These are phyloP conservation scores for Cotesia vestalis DNA, from an alignment of 1,140 invertebrate genomes.

Conservation along the genomic window DNA sequence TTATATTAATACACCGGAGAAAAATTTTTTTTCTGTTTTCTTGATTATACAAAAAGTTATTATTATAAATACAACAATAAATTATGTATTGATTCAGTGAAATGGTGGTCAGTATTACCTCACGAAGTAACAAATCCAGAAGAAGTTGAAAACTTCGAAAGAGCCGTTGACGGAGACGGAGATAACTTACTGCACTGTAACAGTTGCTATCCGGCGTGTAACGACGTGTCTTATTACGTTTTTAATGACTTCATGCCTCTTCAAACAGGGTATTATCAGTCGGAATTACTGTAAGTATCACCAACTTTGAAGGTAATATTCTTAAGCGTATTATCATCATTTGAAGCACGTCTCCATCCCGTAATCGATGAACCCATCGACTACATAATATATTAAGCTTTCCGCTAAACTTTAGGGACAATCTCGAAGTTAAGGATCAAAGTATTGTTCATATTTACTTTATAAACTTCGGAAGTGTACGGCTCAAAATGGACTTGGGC, in stretches of 20 bases:
- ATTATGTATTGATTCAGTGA: no score
- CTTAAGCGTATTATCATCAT: slow-evolving; percentile 9
- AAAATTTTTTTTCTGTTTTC: no score
- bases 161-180: neutral
- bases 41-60: no score
- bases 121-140: no score
- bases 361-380: neutral
- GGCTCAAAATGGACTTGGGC: slow-evolving; percentile 53
- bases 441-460: slow-evolving; percentile 57
- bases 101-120: no score
- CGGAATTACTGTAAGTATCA: slow-evolving; percentile 41
- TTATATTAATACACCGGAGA: no score
- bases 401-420: slow-evolving; percentile 37
- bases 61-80: no score
- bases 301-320: neutral
- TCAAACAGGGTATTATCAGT: slow-evolving; percentile 30
- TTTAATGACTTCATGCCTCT: slow-evolving; percentile 25
- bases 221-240: slow-evolving; percentile 45
- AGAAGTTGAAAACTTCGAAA: neutral
- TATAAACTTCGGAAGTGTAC: slow-evolving; percentile 44
- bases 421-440: slow-evolving; percentile 41
- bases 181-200: slow-evolving; percentile 40
- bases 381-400: slow-evolving; percentile 19
- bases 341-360: neutral
- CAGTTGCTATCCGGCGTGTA: slow-evolving; percentile 48